Conservation (phyloP, 2,113 vertebrate genomes). For the Taurulus bubalis region DNA sequence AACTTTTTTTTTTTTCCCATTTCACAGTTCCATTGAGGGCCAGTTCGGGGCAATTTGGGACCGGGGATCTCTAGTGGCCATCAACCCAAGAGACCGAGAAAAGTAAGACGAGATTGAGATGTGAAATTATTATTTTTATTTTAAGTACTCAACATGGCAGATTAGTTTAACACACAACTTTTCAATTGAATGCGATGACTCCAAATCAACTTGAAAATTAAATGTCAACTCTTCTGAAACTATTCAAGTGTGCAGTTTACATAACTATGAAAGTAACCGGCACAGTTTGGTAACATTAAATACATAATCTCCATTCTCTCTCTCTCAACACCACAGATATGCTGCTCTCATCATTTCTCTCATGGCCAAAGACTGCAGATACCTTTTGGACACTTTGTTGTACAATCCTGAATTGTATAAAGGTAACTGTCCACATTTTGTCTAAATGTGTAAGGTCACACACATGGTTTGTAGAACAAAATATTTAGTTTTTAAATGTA, state of each 20-base stretch:
- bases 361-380: slow-evolving; percentile 85
- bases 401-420: slow-evolving; percentile 88
- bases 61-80: slow-evolving; percentile 90
- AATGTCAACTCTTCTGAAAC: no score
- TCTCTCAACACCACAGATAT: slow-evolving; percentile 82
- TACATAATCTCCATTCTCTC: neutral
- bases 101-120: slow-evolving; percentile 75
- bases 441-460: neutral
- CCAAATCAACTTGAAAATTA: neutral
- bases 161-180: neutral
- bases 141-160: neutral
- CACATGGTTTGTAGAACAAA: no score
- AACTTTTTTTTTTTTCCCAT: neutral
- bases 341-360: slow-evolving; percentile 83
- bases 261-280: no score
- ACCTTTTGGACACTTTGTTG: slow-evolving; percentile 84
- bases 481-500: no score
- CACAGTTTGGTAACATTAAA: neutral
- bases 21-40: slow-evolving; percentile 82
- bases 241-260: neutral
- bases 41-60: slow-evolving; percentile 94
- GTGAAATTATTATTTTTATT: no score
- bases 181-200: neutral
- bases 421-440: slow-evolving; percentile 77
- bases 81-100: slow-evolving; percentile 90